These are phyloP conservation scores for Pristis pectinata DNA, from an alignment of 2,797 vertebrate genomes.

Conservation along the genomic window DNA sequence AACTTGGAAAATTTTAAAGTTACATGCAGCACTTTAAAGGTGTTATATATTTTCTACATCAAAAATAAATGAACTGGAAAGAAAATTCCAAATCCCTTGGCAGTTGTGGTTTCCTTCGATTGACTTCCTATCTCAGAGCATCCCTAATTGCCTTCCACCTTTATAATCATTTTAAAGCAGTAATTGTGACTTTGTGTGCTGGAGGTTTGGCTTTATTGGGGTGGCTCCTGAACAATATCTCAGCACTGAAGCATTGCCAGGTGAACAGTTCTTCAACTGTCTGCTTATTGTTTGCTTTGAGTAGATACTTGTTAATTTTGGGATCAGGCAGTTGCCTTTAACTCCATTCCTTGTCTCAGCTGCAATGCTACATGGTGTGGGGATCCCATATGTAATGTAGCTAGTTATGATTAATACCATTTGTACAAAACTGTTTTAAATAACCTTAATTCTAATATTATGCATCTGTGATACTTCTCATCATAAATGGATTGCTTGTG, in stretches of 20 bases:
- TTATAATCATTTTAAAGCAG: neutral
- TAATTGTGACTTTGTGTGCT: neutral
- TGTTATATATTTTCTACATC: neutral
- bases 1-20: neutral
- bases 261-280: neutral
- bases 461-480: neutral
- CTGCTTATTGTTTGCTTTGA: neutral
- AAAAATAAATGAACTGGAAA: neutral
- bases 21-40: neutral
- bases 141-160: neutral
- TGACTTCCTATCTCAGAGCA: neutral
- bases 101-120: neutral
- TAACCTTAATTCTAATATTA: neutral
- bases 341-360: neutral
- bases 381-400: neutral
- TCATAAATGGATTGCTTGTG: neutral
- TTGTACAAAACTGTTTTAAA: neutral
- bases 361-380: neutral
- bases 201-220: neutral
- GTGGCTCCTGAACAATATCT: neutral
- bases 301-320: neutral
- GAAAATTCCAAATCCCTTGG: neutral
- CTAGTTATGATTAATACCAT: neutral
- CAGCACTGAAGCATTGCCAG: neutral
- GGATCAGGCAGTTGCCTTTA: neutral